Conservation (phyloP, 2,113 vertebrate species). For the Strix uralensis region DNA sequence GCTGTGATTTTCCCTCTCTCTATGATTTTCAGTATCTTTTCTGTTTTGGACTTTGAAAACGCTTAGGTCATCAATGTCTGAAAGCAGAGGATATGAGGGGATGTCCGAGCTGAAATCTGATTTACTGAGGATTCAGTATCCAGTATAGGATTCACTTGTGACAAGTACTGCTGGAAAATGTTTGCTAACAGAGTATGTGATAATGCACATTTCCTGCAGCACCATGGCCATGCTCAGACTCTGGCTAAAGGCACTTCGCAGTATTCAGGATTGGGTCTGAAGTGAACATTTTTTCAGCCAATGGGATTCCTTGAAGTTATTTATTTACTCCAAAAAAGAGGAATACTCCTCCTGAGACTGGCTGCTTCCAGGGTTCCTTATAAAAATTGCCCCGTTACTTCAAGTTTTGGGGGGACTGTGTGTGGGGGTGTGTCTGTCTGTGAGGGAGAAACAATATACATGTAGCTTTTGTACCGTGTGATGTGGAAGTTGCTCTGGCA, state of each 20-base stretch:
- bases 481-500: constrained; percentile 47
- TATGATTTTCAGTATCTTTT: not conserved
- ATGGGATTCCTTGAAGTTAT: not conserved
- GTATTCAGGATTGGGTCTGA: not conserved
- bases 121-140: not conserved
- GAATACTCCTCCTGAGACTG: not conserved
- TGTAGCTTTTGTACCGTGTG: not conserved
- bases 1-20: not conserved
- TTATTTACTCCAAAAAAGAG: not conserved
- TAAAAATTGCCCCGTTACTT: not conserved
- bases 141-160: not conserved
- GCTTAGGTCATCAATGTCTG: not conserved
- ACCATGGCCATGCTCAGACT: not conserved
- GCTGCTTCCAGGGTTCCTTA: not conserved
- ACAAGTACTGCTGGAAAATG: not conserved
- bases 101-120: not conserved
- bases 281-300: not conserved
- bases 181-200: not conserved
- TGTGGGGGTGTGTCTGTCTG: not conserved
- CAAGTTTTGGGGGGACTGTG: not conserved
- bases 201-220: not conserved
- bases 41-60: not conserved
- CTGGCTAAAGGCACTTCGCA: not conserved
- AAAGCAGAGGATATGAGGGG: not conserved
- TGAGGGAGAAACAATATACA: not conserved